Conservation (phyloP, 2,797 vertebrate species). For the Phyllotis vaccarum region DNA sequence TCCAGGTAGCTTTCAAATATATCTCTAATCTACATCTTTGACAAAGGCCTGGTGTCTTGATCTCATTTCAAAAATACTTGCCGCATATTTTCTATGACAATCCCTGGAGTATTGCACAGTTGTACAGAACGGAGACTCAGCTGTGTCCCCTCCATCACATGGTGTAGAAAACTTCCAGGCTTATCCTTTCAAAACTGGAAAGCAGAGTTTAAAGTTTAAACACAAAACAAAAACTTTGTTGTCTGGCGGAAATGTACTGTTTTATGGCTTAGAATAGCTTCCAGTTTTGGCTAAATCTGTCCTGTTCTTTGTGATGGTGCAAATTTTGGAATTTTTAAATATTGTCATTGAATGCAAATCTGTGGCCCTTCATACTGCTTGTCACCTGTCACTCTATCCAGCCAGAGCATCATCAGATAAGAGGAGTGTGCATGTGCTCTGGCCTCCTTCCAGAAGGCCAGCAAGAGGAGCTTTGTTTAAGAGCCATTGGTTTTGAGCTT, state of each 20-base stretch:
- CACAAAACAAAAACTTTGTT: background rate
- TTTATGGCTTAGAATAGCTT: background rate
- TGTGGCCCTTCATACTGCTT: background rate
- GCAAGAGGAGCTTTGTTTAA: background rate
- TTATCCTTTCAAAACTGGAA: slow-evolving; percentile 30
- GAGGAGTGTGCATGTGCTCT: background rate
- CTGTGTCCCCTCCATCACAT: background rate
- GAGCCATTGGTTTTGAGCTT: background rate
- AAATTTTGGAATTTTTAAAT: slow-evolving; percentile 22
- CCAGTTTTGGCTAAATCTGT: slow-evolving; percentile 29
- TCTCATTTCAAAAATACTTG: background rate
- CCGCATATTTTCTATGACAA: background rate
- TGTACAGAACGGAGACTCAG: background rate
- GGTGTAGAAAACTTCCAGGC: background rate
- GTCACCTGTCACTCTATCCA: background rate
- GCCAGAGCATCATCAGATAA: background rate
- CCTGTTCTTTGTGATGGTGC: background rate
- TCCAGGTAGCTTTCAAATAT: slow-evolving; percentile 24
- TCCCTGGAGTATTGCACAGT: background rate
- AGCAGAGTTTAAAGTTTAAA: background rate
- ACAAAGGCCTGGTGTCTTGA: slow-evolving; percentile 24
- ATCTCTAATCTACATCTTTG: background rate
- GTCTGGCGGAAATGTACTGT: background rate
- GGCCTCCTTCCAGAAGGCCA: background rate
- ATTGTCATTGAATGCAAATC: background rate